Conservation (phyloP, 2,888 invertebrate species). For the Erynnis tages region DNA sequence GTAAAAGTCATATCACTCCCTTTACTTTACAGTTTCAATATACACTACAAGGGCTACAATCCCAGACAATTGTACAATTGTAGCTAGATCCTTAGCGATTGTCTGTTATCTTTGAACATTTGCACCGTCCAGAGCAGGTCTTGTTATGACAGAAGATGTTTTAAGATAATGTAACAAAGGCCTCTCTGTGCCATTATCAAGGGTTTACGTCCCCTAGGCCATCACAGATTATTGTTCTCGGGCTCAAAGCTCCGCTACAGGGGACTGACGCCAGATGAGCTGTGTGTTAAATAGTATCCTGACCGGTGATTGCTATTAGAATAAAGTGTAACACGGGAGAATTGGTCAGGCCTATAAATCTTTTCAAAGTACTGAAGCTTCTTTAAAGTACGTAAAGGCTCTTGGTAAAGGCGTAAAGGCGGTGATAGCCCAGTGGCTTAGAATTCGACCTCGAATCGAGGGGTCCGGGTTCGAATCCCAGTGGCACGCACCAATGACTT, state of each 20-base stretch:
- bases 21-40: too few relatives aligned
- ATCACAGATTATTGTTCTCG: slow-evolving; percentile 14
- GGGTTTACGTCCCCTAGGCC: slow-evolving; percentile 16
- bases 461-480: too few relatives aligned
- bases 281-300: slow-evolving; percentile 9
- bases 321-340: not conserved
- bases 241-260: slow-evolving; percentile 4
- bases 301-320: not conserved
- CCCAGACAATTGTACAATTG: not conserved
- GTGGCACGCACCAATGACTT: too few relatives aligned
- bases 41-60: too few relatives aligned
- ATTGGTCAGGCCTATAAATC: too few relatives aligned
- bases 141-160: slow-evolving; percentile 21
- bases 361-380: too few relatives aligned
- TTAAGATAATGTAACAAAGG: slow-evolving; percentile 24
- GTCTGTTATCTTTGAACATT: slow-evolving; percentile 14
- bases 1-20: too few relatives aligned
- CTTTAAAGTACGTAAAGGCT: too few relatives aligned
- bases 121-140: slow-evolving; percentile 8
- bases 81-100: not conserved
- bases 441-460: too few relatives aligned
- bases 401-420: too few relatives aligned
- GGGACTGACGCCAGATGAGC: slow-evolving; percentile 3
- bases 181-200: slow-evolving; percentile 16
- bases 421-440: too few relatives aligned